Evolutionary conservation across 1,140 invertebrate species (phyloP).

Genomic region (Drosophila varians): DNA sequence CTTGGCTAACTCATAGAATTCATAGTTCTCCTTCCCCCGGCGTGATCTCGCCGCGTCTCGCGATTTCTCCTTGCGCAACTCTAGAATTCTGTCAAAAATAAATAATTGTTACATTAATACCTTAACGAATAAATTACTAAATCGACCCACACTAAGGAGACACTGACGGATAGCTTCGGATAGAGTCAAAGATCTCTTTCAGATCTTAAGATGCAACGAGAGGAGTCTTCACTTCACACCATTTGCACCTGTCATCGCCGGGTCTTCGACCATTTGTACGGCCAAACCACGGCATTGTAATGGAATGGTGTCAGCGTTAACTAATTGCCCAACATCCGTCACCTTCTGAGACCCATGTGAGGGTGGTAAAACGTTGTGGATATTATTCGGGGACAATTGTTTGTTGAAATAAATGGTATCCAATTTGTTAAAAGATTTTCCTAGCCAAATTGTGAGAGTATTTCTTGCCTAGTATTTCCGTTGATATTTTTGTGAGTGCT

Average conservation of each 20-base stretch:
- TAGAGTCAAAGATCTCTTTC: not conserved
- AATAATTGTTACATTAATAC: not conserved
- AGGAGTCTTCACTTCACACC: slow-evolving; percentile 18
- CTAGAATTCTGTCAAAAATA: slow-evolving; percentile 93
- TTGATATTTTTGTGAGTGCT: slow-evolving; percentile 55
- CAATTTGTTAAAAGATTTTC: slow-evolving; percentile 46
- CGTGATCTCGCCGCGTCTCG: slow-evolving; percentile 97
- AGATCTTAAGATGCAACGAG: slow-evolving; percentile 8
- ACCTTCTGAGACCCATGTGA: slow-evolving; percentile 52
- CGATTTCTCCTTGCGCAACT: slow-evolving; percentile 98
- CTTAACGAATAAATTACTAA: slow-evolving; percentile 14
- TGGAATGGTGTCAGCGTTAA: slow-evolving; percentile 72
- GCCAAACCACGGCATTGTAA: slow-evolving; percentile 52
- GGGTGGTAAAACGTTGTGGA: slow-evolving; percentile 3
- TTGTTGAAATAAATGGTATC: slow-evolving; percentile 57
- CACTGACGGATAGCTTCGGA: slow-evolving; percentile 57
- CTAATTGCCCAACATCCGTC: slow-evolving; percentile 74
- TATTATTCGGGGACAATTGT: slow-evolving; percentile 32
- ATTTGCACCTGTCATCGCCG: slow-evolving; percentile 55
- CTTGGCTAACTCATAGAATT: slow-evolving; percentile 99
- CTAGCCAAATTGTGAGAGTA: slow-evolving; percentile 27
- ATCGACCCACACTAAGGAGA: slow-evolving; percentile 67
- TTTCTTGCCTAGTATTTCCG: slow-evolving; percentile 28
- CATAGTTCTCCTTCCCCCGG: slow-evolving; percentile 98
- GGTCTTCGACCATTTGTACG: slow-evolving; percentile 64